Conservation (phyloP, 2,888 invertebrate genomes). For the Abrostola triplasia region DNA sequence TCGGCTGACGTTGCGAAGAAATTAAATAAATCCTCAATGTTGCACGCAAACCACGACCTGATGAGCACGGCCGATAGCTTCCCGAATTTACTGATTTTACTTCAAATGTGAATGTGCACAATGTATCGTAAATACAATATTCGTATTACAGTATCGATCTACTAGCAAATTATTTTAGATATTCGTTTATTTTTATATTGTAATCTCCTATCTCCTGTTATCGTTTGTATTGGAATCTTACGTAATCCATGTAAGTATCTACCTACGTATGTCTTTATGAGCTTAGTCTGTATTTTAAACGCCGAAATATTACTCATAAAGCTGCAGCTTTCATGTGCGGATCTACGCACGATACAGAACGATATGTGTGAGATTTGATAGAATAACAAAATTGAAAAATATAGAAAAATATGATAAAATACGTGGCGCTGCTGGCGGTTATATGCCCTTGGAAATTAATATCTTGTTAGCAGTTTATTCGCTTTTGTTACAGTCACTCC, state of each 20-base stretch:
- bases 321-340: constrained; percentile 20
- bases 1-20: constrained; percentile 58
- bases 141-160: background rate
- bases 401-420: constrained; percentile 27
- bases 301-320: constrained; percentile 27
- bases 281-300: constrained; percentile 9
- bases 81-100: constrained; percentile 47
- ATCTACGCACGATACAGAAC: constrained; percentile 12
- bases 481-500: constrained; percentile 70
- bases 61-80: constrained; percentile 57
- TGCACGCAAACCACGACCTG: constrained; percentile 65
- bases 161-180: background rate
- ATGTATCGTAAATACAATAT: constrained; percentile 24
- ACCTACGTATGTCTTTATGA: constrained; percentile 1
- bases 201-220: background rate
- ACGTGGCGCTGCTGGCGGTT: constrained; percentile 35
- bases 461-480: constrained; percentile 73
- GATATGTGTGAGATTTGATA: constrained; percentile 16
- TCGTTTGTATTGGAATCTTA: background rate
- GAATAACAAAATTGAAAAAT: constrained; percentile 9
- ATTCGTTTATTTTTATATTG: too few species aligned
- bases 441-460: constrained; percentile 67
- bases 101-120: constrained; percentile 23
- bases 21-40: constrained; percentile 68
- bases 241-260: background rate